Percentiles rank a stretch among this genome's conserved stretches.
Evolutionary conservation across 2,888 invertebrate species (phyloP).

Genomic region (Zygaena filipendulae): DNA sequence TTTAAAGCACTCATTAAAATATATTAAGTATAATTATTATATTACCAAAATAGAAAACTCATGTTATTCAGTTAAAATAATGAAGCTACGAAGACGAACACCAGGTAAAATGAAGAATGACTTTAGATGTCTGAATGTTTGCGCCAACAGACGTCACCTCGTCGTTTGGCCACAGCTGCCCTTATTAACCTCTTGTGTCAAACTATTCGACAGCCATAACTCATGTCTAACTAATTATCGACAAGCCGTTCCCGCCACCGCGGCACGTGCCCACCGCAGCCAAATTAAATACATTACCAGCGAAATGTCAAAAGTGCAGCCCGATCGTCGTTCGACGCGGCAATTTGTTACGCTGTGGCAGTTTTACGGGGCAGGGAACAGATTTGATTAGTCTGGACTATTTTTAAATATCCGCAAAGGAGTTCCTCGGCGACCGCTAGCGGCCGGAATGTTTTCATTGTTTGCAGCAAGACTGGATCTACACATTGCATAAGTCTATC

Average conservation of each 20-base stretch:
- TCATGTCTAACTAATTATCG: conserved; percentile 51
- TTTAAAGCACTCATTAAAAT: too few relatives aligned
- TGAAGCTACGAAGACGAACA: too few relatives aligned
- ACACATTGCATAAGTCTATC: too few relatives aligned
- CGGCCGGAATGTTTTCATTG: too few relatives aligned
- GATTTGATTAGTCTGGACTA: conserved; percentile 39
- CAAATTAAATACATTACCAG: conserved; percentile 7
- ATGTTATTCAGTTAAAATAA: too few relatives aligned
- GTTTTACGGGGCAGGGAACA: conserved; percentile 27
- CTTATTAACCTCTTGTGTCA: conserved; percentile 49
- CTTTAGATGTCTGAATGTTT: conserved; percentile 1
- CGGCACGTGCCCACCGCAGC: conserved; percentile 15
- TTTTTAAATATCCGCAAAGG: conserved; percentile 37
- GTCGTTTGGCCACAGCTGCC: conserved; percentile 30
- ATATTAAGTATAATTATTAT: too few relatives aligned
- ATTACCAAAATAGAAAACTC: too few relatives aligned
- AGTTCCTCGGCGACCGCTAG: too few relatives aligned
- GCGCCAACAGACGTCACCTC: conserved; percentile 10
- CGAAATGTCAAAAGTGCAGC: conserved; percentile 19
- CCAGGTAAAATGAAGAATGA: conserved; percentile 14
- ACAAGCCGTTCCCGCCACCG: conserved; percentile 24
- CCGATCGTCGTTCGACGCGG: conserved; percentile 15
- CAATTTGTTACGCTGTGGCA: conserved; percentile 43
- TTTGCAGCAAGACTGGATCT: too few relatives aligned
- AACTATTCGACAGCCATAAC: conserved; percentile 35